Percentiles rank a stretch among this genome's conserved stretches.
phyloP scores from a whole-genome alignment of 2,797 vertebrate species.

The Nannoperca obscura region DNA sequence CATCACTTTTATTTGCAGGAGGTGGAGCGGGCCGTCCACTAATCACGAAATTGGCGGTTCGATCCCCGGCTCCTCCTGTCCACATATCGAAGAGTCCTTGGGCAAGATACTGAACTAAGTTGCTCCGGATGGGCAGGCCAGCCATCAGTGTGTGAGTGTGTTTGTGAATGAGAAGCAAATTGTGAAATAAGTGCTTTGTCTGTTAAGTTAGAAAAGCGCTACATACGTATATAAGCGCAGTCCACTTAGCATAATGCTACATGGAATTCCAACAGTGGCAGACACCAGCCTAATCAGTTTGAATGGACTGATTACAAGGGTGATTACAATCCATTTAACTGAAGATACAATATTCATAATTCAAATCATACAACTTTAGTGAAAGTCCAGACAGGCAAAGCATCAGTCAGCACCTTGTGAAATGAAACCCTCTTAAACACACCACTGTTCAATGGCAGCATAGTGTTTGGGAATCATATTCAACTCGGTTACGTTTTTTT shows the following conservation, averaged over 20 bases:
- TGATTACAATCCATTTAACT: slow-evolving; percentile 5
- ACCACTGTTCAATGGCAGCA: slow-evolving; percentile 32
- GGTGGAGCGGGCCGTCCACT: background rate
- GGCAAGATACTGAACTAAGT: background rate
- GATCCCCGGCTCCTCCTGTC: slow-evolving; percentile 10
- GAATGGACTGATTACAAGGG: no score
- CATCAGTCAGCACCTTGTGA: slow-evolving; percentile 2
- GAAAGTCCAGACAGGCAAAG: slow-evolving; percentile 16
- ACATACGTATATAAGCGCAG: background rate
- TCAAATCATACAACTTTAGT: slow-evolving; percentile 27
- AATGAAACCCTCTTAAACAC: slow-evolving; percentile 13
- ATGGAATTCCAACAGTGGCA: background rate
- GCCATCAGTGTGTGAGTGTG: background rate
- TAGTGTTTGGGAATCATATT: slow-evolving; percentile 37
- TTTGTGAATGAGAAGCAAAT: background rate
- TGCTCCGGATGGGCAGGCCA: background rate
- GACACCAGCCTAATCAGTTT: background rate
- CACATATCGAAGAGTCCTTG: background rate
- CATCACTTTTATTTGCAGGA: slow-evolving; percentile 12
- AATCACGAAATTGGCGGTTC: background rate
- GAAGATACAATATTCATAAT: slow-evolving; percentile 9
- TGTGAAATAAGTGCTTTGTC: background rate
- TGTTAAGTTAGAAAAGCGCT: background rate
- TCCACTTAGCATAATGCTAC: background rate
- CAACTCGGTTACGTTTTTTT: slow-evolving; percentile 2